phyloP scores from a whole-genome alignment of 2,888 invertebrate species.

The Amiota minor region DNA sequence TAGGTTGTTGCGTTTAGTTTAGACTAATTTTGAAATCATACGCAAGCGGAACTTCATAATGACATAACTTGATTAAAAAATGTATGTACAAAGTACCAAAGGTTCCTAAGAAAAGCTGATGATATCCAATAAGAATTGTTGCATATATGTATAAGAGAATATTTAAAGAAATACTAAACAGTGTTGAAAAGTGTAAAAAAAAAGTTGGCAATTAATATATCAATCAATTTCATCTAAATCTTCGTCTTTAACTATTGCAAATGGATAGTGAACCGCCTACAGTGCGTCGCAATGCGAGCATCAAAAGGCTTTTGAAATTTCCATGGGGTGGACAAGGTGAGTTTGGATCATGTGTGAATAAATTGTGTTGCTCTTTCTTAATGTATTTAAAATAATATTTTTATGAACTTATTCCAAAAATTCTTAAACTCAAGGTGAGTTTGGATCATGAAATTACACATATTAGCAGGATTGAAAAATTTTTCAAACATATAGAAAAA shows the following conservation, averaged over 20 bases:
- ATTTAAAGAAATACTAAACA: constrained; percentile 4
- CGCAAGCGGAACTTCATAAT: no score
- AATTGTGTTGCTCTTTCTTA: not conserved
- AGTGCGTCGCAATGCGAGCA: constrained; percentile 71
- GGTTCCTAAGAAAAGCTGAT: constrained; percentile 23
- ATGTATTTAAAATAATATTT: constrained; percentile 5
- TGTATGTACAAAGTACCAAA: not conserved
- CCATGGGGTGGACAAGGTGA: constrained; percentile 72
- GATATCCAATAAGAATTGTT: not conserved
- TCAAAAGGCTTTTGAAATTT: constrained; percentile 68
- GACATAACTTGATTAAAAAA: no score
- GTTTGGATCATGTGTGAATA: constrained; percentile 34
- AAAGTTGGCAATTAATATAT: constrained; percentile 14
- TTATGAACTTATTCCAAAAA: constrained; percentile 33
- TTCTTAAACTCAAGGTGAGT: no score
- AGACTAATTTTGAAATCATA: no score
- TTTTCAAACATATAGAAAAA: not conserved
- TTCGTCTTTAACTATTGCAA: constrained; percentile 9
- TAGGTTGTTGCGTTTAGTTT: no score
- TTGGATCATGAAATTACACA: no score
- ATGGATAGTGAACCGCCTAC: constrained; percentile 64
- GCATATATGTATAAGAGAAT: not conserved
- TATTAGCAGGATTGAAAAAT: no score
- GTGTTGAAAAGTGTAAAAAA: constrained; percentile 5
- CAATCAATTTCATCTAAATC: not conserved